Evolutionary conservation across 2,888 invertebrate genomes (phyloP).

Genomic region (Hetaerina titia): DNA sequence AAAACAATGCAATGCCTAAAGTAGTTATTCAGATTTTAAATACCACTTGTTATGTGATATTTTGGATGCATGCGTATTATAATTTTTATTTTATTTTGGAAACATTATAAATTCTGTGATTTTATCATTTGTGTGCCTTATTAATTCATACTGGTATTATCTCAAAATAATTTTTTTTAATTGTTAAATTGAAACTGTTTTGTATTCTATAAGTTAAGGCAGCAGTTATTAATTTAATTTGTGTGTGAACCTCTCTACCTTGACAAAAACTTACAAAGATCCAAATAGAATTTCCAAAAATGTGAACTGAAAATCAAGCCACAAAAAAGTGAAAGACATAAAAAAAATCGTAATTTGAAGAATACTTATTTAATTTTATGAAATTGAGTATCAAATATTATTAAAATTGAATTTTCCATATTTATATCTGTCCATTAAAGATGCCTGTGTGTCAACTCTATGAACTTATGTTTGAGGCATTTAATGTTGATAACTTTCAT

Average conservation of each 20-base stretch:
- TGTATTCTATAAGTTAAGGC: not conserved
- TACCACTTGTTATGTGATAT: not conserved
- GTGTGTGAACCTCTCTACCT: not conserved
- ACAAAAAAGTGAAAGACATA: not conserved
- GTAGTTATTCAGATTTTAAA: not conserved
- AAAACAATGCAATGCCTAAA: not conserved
- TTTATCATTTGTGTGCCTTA: not conserved
- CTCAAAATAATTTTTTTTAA: not conserved
- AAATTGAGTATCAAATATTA: too few relatives aligned
- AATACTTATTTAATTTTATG: too few relatives aligned
- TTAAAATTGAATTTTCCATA: too few relatives aligned
- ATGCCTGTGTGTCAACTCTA: too few relatives aligned
- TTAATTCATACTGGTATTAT: not conserved
- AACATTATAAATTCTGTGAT: not conserved
- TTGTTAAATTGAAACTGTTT: not conserved
- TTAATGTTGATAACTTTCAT: too few relatives aligned
- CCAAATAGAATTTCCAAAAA: not conserved
- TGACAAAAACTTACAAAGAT: not conserved
- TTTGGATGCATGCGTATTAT: not conserved
- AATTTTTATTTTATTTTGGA: not conserved
- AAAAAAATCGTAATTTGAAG: not conserved
- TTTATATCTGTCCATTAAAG: too few relatives aligned
- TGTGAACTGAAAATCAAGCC: not conserved
- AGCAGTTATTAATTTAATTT: not conserved
- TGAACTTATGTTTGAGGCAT: too few relatives aligned